Percentiles rank a stretch among this genome's conserved stretches.
Evolutionary conservation across 2,113 vertebrate species (phyloP).

Genomic region (Egretta garzetta): DNA sequence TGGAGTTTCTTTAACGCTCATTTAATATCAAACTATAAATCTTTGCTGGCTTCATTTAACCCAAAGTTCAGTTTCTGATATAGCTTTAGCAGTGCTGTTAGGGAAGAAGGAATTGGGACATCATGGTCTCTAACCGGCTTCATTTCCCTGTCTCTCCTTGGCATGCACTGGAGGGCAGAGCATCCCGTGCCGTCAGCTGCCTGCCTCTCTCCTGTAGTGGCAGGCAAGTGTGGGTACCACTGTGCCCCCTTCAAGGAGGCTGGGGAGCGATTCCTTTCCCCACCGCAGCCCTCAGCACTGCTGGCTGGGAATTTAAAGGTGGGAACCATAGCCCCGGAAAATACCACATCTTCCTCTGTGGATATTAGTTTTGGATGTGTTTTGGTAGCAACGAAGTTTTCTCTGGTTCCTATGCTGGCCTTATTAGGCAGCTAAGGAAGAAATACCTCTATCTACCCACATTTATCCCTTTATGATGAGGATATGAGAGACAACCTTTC

Average conservation of each 20-base stretch:
- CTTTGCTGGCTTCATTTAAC: neutral
- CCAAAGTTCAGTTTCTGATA: accelerated
- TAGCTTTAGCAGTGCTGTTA: neutral
- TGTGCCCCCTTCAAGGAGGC: neutral
- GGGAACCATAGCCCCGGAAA: neutral
- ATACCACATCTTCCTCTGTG: neutral
- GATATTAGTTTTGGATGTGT: neutral
- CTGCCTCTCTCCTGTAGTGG: neutral
- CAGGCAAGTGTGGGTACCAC: neutral
- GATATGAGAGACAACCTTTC: neutral
- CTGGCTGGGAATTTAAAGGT: neutral
- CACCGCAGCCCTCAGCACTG: neutral
- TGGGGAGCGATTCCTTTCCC: neutral
- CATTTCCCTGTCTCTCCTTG: neutral
- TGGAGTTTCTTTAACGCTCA: neutral
- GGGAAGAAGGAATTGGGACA: neutral
- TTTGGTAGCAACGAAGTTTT: neutral
- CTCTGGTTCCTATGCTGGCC: neutral
- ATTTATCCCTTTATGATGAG: neutral
- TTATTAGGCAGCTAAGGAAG: neutral
- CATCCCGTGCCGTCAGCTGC: accelerated
- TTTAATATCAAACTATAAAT: neutral
- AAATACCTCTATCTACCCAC: neutral
- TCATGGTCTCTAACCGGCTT: neutral
- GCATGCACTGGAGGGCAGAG: neutral